Evolutionary conservation across 1,140 invertebrate species (phyloP).

Genomic region (Yoshiicerus persimilis): DNA sequence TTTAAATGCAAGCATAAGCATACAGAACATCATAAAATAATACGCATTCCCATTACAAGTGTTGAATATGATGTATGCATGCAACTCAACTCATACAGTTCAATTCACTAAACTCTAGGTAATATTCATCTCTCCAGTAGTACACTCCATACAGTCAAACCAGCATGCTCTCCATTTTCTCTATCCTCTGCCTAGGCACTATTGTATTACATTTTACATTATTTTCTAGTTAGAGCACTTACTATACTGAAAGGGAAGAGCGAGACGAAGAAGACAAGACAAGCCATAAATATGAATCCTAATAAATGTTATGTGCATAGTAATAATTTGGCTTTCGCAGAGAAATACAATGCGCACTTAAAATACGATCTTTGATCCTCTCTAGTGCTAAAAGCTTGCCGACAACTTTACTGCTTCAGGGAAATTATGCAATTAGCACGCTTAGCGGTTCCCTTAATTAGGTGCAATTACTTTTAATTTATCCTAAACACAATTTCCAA

Average conservation of each 20-base stretch:
- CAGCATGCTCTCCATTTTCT: neutral
- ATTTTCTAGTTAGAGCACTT: neutral
- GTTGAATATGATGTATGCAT: neutral
- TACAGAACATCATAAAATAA: neutral
- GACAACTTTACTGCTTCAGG: slow-evolving; percentile 11
- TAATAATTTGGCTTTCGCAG: neutral
- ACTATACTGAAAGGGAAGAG: neutral
- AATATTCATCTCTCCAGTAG: neutral
- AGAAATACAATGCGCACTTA: slow-evolving; percentile 8
- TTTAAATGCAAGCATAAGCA: neutral
- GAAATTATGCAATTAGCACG: slow-evolving; percentile 20
- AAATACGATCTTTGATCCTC: slow-evolving; percentile 9
- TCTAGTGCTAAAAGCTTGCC: slow-evolving; percentile 14
- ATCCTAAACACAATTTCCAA: neutral
- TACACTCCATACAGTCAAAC: neutral
- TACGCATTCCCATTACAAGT: neutral
- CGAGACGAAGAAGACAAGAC: neutral
- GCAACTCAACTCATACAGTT: neutral
- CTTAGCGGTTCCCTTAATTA: slow-evolving; percentile 1
- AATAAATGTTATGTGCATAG: slow-evolving; percentile 9
- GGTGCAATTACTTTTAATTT: neutral
- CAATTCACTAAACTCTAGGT: neutral
- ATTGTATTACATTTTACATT: neutral
- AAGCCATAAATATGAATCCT: neutral
- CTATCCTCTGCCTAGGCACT: neutral